Evolutionary conservation across 1,140 invertebrate genomes (phyloP).

Genomic region (Asbolus verrucosus): DNA sequence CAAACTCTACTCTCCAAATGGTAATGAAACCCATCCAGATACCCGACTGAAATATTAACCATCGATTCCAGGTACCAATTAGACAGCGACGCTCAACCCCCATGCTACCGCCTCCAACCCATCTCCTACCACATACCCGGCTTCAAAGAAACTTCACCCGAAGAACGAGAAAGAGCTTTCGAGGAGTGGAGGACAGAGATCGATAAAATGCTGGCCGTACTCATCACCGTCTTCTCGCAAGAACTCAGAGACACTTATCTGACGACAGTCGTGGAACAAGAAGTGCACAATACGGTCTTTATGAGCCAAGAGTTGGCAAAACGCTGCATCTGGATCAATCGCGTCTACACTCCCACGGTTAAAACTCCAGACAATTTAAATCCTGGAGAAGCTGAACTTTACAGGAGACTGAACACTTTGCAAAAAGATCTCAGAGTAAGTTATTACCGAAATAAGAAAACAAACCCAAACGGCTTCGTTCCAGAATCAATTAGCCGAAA

Average conservation of each 20-base stretch:
- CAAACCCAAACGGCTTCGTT: conserved; percentile 44
- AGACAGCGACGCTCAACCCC: conserved; percentile 72
- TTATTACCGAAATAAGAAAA: not conserved
- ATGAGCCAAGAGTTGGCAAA: conserved; percentile 80
- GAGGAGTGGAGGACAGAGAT: conserved; percentile 72
- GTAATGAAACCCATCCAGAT: conserved; percentile 70
- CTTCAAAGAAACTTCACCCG: conserved; percentile 65
- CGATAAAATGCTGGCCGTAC: conserved; percentile 74
- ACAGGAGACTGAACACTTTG: conserved; percentile 75
- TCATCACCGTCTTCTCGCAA: conserved; percentile 77
- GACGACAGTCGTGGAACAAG: conserved; percentile 83
- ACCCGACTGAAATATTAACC: conserved; percentile 25
- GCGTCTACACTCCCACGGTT: conserved; percentile 67
- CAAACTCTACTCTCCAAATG: conserved; percentile 72
- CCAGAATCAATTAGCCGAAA: conserved; percentile 71
- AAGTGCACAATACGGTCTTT: conserved; percentile 82
- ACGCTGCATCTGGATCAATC: conserved; percentile 80
- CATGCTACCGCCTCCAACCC: conserved; percentile 79
- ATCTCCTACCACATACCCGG: conserved; percentile 70
- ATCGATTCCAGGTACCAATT: conserved; percentile 63
- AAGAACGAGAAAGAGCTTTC: conserved; percentile 66
- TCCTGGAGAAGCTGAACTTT: conserved; percentile 71
- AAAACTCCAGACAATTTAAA: conserved; percentile 66
- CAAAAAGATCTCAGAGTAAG: conserved; percentile 78
- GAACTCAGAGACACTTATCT: conserved; percentile 83